Conservation (phyloP, 2,888 invertebrate genomes). For the Leptura quadrifasciata region DNA sequence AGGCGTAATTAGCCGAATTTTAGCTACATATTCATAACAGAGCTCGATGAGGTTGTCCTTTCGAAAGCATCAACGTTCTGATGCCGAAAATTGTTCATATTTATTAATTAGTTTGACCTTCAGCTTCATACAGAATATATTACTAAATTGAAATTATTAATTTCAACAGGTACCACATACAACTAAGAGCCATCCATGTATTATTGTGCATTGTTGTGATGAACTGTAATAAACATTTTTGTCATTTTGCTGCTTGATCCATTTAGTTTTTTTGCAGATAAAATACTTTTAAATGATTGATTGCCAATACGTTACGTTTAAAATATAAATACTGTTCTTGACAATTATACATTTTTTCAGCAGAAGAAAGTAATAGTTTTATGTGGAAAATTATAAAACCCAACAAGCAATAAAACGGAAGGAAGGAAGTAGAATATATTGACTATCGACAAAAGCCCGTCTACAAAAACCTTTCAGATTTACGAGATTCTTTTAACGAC, state of each 20-base stretch:
- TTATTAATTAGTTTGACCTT: too few species aligned
- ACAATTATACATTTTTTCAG: background rate
- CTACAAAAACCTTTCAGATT: slow-evolving; percentile 27
- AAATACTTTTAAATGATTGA: too few species aligned
- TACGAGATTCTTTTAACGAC: slow-evolving; percentile 23
- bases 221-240: too few species aligned
- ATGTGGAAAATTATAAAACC: background rate
- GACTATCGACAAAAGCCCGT: slow-evolving; percentile 25
- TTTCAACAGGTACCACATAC: too few species aligned
- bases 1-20: background rate
- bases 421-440: slow-evolving; percentile 9
- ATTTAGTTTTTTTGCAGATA: too few species aligned
- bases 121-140: too few species aligned
- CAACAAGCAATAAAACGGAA: background rate
- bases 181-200: too few species aligned
- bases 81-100: too few species aligned
- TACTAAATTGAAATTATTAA: too few species aligned
- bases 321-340: background rate
- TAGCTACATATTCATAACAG: background rate
- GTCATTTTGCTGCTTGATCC: too few species aligned
- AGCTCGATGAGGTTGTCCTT: background rate
- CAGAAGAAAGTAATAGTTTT: background rate
- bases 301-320: background rate
- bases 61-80: too few species aligned
- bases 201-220: too few species aligned